phyloP scores from a whole-genome alignment of 2,888 invertebrate species.

The Dolichopus griseipennis region DNA sequence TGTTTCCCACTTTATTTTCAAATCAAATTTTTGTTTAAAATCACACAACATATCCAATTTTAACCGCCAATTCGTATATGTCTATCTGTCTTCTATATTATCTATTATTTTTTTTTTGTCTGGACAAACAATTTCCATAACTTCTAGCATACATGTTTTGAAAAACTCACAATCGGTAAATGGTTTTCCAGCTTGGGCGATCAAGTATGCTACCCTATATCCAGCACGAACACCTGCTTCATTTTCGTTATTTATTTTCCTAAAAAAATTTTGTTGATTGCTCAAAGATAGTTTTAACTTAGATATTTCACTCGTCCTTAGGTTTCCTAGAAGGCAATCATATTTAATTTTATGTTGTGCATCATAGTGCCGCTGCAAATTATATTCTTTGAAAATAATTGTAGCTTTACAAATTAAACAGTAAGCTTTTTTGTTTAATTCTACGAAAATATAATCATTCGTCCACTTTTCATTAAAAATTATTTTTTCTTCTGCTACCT shows the following conservation, averaged over 20 bases:
- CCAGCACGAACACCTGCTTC: constrained; percentile 13
- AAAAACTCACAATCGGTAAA: constrained; percentile 11
- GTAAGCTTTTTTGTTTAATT: constrained; percentile 12
- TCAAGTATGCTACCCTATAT: constrained; percentile 12
- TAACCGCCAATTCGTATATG: too few species aligned
- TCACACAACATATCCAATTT: too few species aligned
- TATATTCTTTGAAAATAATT: constrained; percentile 13
- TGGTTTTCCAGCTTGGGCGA: constrained; percentile 11
- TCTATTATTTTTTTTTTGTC: constrained; percentile 11
- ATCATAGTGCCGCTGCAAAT: constrained; percentile 12
- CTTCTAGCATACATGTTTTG: constrained; percentile 9
- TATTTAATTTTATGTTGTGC: constrained; percentile 12
- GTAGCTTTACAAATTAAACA: constrained; percentile 13
- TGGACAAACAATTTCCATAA: constrained; percentile 12
- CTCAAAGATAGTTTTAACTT: constrained; percentile 10
- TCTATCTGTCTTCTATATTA: neutral
- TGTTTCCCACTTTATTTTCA: too few species aligned
- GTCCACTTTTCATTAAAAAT: constrained; percentile 12
- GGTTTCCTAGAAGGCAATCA: constrained; percentile 12
- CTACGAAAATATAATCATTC: constrained; percentile 11
- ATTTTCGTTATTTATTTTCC: constrained; percentile 12
- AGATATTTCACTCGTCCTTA: constrained; percentile 9
- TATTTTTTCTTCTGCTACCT: constrained; percentile 8
- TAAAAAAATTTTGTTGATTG: constrained; percentile 11
- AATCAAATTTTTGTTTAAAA: too few species aligned